These are phyloP conservation scores for Equus quagga DNA, from an alignment of 2,113 vertebrate species.

Conservation along the genomic window DNA sequence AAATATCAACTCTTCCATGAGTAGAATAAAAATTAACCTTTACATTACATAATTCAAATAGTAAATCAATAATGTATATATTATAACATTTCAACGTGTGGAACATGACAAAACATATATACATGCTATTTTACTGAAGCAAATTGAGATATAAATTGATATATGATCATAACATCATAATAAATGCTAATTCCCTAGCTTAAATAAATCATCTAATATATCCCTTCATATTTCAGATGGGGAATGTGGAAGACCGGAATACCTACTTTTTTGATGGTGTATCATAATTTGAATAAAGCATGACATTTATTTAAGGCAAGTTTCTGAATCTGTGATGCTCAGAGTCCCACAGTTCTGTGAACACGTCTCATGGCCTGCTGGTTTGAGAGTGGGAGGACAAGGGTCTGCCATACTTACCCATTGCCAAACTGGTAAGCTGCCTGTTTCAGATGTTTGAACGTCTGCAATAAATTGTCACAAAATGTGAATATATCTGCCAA, in stretches of 20 bases:
- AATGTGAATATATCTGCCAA: neutral
- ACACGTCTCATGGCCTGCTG: neutral
- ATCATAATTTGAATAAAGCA: slow-evolving; percentile 7
- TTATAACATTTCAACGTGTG: neutral
- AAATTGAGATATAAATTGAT: neutral
- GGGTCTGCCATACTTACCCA: neutral
- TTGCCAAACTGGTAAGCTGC: neutral
- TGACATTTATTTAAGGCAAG: neutral
- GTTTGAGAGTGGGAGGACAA: neutral
- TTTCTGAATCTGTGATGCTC: neutral
- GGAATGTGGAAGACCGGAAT: neutral
- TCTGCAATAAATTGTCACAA: neutral
- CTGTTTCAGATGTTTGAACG: neutral
- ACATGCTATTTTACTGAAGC: neutral
- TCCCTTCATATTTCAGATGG: neutral
- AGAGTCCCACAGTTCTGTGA: neutral
- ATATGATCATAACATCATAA: neutral
- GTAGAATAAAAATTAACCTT: neutral
- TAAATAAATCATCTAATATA: neutral
- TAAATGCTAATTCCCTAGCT: neutral
- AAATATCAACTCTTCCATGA: neutral
- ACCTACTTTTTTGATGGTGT: neutral
- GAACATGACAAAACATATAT: neutral
- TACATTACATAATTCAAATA: neutral
- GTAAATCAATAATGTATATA: neutral